phyloP scores from a whole-genome alignment of 2,888 invertebrate species.

The Perizoma affinitatum region DNA sequence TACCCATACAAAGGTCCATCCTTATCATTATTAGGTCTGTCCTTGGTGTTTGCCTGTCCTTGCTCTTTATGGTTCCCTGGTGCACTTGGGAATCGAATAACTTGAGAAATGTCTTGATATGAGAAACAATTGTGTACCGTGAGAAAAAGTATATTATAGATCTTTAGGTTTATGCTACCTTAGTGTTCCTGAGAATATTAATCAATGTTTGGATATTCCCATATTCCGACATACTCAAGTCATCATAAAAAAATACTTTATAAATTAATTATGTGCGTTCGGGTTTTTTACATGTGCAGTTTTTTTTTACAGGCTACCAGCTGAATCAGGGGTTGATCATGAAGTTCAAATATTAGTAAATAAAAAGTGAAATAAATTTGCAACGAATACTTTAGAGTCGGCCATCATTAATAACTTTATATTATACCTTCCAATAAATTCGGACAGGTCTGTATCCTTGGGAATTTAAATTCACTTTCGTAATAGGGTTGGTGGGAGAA shows the following conservation, averaged over 20 bases:
- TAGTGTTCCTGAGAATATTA: not conserved
- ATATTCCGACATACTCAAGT: no score
- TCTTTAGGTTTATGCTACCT: not conserved
- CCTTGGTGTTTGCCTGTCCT: no score
- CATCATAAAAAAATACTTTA: no score
- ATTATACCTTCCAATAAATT: conserved; percentile 4
- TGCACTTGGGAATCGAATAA: not conserved
- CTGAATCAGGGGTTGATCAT: conserved; percentile 6
- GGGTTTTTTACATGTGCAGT: not conserved
- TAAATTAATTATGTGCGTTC: no score
- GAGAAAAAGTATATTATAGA: no score
- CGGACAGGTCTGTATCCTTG: conserved; percentile 12
- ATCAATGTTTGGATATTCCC: no score
- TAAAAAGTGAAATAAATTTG: no score
- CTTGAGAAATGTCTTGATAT: no score
- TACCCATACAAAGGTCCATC: no score
- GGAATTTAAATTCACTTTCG: conserved; percentile 8
- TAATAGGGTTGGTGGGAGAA: conserved; percentile 10
- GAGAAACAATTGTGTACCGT: no score
- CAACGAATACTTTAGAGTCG: conserved; percentile 12
- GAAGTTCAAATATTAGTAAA: not conserved
- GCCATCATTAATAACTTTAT: conserved; percentile 11
- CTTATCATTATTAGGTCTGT: no score
- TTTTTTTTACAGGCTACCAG: conserved; percentile 4
- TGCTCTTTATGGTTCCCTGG: not conserved